A percentile compares a stretch with the other conserved stretches of the same genome.
These are phyloP conservation scores for Meloidogyne hapla DNA, from an alignment of 1,140 invertebrate species.

Conservation along the genomic window DNA sequence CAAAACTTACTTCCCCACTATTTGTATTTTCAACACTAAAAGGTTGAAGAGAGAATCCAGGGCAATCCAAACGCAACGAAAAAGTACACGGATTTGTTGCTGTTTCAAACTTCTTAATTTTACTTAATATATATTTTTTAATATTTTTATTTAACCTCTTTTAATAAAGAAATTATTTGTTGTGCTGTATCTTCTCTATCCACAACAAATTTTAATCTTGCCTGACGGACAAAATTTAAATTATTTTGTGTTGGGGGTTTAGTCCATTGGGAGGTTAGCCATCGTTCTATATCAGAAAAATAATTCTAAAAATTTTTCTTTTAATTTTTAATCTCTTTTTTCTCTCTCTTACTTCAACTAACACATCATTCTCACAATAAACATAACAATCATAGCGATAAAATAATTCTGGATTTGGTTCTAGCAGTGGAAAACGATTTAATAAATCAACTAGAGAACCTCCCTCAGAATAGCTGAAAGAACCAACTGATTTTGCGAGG, in stretches of 20 bases:
- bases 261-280: not conserved
- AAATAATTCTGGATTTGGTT: not conserved
- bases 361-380: conserved; percentile 15
- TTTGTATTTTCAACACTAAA: conserved; percentile 10
- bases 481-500: not conserved
- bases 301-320: not conserved
- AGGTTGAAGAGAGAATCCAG: not conserved
- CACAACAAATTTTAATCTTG: conserved; percentile 15
- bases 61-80: conserved; percentile 13
- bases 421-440: not conserved
- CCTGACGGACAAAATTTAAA: not conserved
- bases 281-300: not conserved
- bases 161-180: conserved; percentile 16
- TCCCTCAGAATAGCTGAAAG: conserved; percentile 9
- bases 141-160: conserved; percentile 5
- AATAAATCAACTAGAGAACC: not conserved
- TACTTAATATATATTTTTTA: not conserved
- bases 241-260: not conserved
- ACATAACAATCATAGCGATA: conserved; percentile 17
- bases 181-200: conserved; percentile 21
- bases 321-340: not conserved
- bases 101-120: not conserved
- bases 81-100: not conserved
- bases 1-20: conserved; percentile 8
- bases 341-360: not conserved